Base-by-base conservation (phyloP, 2,888 invertebrate genomes). In the Petrolisthes cinctipes region DNA sequence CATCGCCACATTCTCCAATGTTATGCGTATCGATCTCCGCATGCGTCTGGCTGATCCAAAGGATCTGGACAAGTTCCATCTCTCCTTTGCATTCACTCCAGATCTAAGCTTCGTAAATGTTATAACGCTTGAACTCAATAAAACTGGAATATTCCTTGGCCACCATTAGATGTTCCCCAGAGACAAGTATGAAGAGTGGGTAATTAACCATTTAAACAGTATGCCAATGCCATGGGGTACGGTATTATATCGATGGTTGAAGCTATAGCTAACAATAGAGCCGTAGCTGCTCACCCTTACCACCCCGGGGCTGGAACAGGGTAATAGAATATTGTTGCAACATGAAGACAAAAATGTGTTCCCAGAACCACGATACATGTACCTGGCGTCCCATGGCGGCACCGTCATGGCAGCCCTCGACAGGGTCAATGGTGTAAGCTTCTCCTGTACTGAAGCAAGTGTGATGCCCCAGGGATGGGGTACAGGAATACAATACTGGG, bases 221-320 rank as follows among this genome's bases (percentile, higher is more conserved):
- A 82, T 37, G 20, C 3, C 7, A 4, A 37, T 37, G 81, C 66
- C 81, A 37, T 82, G 81, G 81, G 81, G 66, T 17, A 66, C 66
- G 9, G 66, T 56, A 37, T 66, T 82, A 53, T 82, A 82, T 66
- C 66, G 81, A 4, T 82, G 81, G 81, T 14, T 82, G 9, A 51
- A 66, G 4, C 51, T 82, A 9, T 37, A 66, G 68, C 14, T 82
- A 1, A 68, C 37, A 11, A 17, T 66, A 23, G 11, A 5, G 51
- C 5, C 11, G 6, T 6, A 71, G 71, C 14, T 6, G 20, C n/a
- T 71, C 1, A 71, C 20, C 71, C 71, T 71, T 20, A 71, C 14
- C 14, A n/a, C 6, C 71, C 6, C 14, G 14, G 71, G 71, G n/a
- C n/a, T n/a, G 71, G 71, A 71, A 14, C 20, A 71, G 4, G 20